phyloP scores from a whole-genome alignment of 2,113 vertebrate genomes.

The Pterocles gutturalis region DNA sequence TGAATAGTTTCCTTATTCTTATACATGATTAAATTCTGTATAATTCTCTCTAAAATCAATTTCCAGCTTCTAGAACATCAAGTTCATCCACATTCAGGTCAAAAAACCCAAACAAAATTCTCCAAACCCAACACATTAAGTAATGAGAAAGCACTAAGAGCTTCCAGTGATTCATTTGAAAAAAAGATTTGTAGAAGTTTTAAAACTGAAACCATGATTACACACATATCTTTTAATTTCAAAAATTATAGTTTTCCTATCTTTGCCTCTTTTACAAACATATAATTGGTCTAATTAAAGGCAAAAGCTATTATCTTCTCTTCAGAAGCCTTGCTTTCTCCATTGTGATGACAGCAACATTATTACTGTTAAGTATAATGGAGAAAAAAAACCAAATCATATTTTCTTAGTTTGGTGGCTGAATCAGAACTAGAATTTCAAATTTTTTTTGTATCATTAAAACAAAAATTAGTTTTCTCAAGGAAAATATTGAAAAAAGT shows the following conservation, averaged over 20 bases:
- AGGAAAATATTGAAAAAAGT: not conserved
- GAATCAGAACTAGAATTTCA: not conserved
- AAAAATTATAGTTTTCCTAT: not conserved
- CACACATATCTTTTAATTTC: not conserved
- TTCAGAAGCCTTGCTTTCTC: not conserved
- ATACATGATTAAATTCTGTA: not conserved
- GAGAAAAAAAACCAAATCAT: fast-evolving
- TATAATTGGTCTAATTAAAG: not conserved
- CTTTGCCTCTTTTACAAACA: not conserved
- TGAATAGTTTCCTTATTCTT: not conserved
- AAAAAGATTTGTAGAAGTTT: not conserved
- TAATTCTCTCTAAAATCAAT: not conserved
- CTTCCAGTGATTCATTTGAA: not conserved
- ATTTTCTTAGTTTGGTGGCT: not conserved
- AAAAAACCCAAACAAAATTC: not conserved
- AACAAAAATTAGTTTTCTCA: not conserved
- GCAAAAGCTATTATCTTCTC: not conserved
- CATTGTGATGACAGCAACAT: not conserved
- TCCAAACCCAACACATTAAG: not conserved
- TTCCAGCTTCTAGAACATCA: not conserved
- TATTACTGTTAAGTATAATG: not conserved
- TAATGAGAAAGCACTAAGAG: not conserved
- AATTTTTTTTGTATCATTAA: not conserved
- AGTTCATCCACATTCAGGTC: not conserved
- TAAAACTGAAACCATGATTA: not conserved